phyloP scores from a whole-genome alignment of 2,888 invertebrate species.

The Caenorhabditis wallacei region DNA sequence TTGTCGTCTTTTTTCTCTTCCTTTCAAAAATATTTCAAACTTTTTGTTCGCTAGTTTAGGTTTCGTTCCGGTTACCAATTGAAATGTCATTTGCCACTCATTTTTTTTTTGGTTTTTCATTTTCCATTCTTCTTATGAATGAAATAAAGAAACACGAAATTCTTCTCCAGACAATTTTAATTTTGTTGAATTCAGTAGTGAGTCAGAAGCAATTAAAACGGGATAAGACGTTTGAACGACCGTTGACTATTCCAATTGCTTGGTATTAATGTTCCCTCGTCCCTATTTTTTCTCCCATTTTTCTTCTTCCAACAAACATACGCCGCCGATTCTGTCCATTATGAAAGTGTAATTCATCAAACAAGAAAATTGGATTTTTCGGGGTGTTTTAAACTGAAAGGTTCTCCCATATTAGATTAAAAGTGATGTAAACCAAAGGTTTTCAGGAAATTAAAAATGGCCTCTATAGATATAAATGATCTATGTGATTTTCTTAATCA shows the following conservation, averaged over 20 bases:
- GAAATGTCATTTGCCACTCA: conserved; percentile 32
- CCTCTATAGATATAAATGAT: neutral
- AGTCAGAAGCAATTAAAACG: conserved; percentile 41
- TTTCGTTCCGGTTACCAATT: conserved; percentile 31
- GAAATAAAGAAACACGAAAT: conserved; percentile 4
- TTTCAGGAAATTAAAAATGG: conserved; percentile 33
- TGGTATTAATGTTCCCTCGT: conserved; percentile 21
- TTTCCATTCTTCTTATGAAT: neutral
- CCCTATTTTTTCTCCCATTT: conserved; percentile 1
- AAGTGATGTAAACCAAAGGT: neutral
- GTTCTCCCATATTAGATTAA: conserved; percentile 23
- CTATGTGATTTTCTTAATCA: neutral
- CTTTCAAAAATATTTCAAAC: conserved; percentile 15
- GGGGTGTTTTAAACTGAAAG: neutral
- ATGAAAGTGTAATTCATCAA: conserved; percentile 23
- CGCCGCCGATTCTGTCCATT: neutral
- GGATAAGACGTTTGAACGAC: conserved; percentile 39
- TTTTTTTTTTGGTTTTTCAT: neutral
- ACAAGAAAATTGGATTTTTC: conserved; percentile 21
- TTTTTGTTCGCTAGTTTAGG: conserved; percentile 29
- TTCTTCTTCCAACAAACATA: neutral
- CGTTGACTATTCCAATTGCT: conserved; percentile 37
- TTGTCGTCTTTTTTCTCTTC: neutral
- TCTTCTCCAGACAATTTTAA: neutral
- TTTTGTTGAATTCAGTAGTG: conserved; percentile 1